A percentile compares a stretch with the other conserved stretches of the same genome.
Evolutionary conservation across 2,113 vertebrate species (phyloP).

Genomic region (Sula dactylatra): DNA sequence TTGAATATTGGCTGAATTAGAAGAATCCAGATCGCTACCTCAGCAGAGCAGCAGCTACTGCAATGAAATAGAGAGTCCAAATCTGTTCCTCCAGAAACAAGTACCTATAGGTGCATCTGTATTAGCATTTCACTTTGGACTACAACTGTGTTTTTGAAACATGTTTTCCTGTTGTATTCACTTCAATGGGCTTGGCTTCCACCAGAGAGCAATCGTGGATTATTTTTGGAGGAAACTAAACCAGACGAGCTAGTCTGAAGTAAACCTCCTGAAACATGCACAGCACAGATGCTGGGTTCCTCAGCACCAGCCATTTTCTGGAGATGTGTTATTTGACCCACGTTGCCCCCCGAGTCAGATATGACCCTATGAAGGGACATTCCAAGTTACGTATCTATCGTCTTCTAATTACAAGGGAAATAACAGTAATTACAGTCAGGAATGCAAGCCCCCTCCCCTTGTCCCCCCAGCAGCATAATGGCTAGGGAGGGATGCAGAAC

Average conservation of each 20-base stretch:
- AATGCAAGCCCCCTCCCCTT: not conserved
- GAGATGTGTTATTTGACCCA: not conserved
- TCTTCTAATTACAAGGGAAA: not conserved
- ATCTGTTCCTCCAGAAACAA: not conserved
- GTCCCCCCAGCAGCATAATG: not conserved
- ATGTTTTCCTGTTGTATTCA: not conserved
- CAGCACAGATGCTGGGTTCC: not conserved
- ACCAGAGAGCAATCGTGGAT: not conserved
- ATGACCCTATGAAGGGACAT: not conserved
- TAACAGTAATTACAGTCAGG: not conserved
- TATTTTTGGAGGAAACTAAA: not conserved
- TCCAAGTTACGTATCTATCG: not conserved
- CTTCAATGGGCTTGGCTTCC: not conserved
- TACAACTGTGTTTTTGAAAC: not conserved
- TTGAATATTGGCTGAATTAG: not conserved
- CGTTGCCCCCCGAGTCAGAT: not conserved
- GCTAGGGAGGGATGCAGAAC: not conserved
- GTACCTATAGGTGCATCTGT: not conserved
- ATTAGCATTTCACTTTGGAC: not conserved
- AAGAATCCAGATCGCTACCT: not conserved
- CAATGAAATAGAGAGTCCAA: not conserved
- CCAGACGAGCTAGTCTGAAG: rapidly evolving
- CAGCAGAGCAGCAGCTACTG: not conserved
- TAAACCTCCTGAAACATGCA: not conserved
- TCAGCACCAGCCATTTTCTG: not conserved